Evolutionary conservation across 2,888 invertebrate genomes (phyloP), one percentile per base, ranked within the genome.

Genomic region (Rhagophthalmus giganteus): DNA sequence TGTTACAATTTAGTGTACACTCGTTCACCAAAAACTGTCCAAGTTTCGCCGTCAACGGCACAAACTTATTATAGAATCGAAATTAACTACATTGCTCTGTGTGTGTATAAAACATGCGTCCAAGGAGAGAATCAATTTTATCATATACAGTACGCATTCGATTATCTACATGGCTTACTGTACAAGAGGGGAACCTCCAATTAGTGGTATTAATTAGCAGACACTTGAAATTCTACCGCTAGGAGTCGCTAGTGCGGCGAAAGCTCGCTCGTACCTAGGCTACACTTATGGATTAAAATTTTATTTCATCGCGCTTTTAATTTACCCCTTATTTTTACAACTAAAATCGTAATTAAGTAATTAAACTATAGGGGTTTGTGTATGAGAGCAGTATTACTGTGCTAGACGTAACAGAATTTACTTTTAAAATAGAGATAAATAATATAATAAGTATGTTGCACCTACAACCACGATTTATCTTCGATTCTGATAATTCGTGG

Each of bases 171-270:
- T 63, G 65, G 58, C 33, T 59, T 46, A 55, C 51, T 60, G 52
- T 44, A 54, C 47, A 50, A 57, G 60, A 64, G 70, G 70, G 69
- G 71, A 70, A 69, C 71, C 70, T 70, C 71, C 72, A 72, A 72
- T 72, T 72, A 72, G 72, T 71, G 68, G 70, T 71, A 72, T 72
- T 72, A 72, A 72, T 72, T 72, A 72, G 71, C 69, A 72, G 66
- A 70, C 71, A 72, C 72, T 72, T 72, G 71, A 72, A 70, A 69
- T 51, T 55, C 47, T 55, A 58, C 52, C 50, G 37, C 40, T 33
- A 51, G 37, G 32, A 44, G 39, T 37, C 53, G 41, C 49, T 54
- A 49, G 38, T 32, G 34, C 41, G 45, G 34, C 41, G 32, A 60
- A 59, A 55, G 54, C 54, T 45, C 45, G 42, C 53, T 54, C 47